Percentiles rank a stretch among this genome's conserved stretches.
Conservation (phyloP, 2,113 vertebrate genomes). For the Syrrhaptes paradoxus region DNA sequence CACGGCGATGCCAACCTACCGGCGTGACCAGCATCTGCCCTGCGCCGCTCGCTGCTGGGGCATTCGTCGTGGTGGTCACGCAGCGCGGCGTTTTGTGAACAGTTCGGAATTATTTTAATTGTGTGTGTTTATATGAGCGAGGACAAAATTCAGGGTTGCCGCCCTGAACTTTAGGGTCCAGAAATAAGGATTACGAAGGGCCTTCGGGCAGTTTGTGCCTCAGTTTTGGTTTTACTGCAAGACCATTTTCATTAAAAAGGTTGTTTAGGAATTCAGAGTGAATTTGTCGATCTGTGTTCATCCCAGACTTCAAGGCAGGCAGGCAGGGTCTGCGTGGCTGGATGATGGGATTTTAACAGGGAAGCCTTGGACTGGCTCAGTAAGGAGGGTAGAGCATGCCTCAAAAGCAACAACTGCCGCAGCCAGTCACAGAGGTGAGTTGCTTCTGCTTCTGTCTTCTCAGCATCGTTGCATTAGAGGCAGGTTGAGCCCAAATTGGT, state of each 20-base stretch:
- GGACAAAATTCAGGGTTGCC: not conserved
- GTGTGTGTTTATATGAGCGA: fast-evolving
- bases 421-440: fast-evolving
- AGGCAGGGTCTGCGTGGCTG: not conserved
- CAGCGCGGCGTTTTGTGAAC: not conserved
- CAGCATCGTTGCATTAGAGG: not conserved
- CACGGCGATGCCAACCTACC: not conserved
- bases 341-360: not conserved
- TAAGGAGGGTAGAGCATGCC: not conserved
- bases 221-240: not conserved
- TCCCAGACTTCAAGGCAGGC: not conserved
- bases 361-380: not conserved
- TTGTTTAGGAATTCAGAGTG: not conserved
- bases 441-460: not conserved
- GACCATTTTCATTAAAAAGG: not conserved
- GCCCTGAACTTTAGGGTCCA: not conserved
- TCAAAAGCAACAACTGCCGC: fast-evolving
- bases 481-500: not conserved
- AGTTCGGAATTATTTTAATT: fast-evolving
- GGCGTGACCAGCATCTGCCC: not conserved
- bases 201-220: not conserved
- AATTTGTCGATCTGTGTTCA: fast-evolving
- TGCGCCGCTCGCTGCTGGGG: not conserved
- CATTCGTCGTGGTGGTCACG: not conserved
- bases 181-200: not conserved